Conservation (phyloP, 2,797 vertebrate genomes). For the Sebastes alutus region DNA sequence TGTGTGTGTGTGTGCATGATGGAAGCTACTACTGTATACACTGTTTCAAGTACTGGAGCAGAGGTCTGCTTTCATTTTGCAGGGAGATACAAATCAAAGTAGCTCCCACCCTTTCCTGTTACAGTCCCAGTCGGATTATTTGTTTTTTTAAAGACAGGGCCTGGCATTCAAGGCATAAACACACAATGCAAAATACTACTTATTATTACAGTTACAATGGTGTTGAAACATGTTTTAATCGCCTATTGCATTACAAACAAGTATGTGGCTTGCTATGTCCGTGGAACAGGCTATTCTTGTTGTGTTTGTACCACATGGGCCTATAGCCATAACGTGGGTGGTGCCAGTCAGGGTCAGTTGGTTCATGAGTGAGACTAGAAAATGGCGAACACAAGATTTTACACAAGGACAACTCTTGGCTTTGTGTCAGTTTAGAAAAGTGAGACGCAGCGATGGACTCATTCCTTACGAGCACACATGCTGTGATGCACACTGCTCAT, state of each 20-base stretch:
- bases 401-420: not conserved
- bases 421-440: constrained; percentile 28
- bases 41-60: constrained; percentile 15
- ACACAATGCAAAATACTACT: not conserved
- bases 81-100: constrained; percentile 44
- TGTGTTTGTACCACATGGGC: not conserved
- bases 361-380: not conserved
- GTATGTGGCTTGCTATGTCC: not conserved
- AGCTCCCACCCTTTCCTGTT: constrained; percentile 65
- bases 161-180: not conserved
- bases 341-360: not conserved
- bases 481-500: constrained; percentile 27
- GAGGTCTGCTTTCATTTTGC: constrained; percentile 39
- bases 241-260: not conserved
- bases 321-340: not conserved
- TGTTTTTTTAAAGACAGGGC: not conserved
- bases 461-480: constrained; percentile 24
- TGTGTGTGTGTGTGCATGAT: not conserved
- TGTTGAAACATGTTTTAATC: not conserved
- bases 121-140: constrained; percentile 1
- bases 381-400: not conserved
- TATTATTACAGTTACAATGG: not conserved
- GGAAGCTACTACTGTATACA: not conserved
- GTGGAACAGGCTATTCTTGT: not conserved
- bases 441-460: constrained; percentile 14